Conservation (phyloP, 2,888 invertebrate genomes). For the Gymnosoma rotundatum region DNA sequence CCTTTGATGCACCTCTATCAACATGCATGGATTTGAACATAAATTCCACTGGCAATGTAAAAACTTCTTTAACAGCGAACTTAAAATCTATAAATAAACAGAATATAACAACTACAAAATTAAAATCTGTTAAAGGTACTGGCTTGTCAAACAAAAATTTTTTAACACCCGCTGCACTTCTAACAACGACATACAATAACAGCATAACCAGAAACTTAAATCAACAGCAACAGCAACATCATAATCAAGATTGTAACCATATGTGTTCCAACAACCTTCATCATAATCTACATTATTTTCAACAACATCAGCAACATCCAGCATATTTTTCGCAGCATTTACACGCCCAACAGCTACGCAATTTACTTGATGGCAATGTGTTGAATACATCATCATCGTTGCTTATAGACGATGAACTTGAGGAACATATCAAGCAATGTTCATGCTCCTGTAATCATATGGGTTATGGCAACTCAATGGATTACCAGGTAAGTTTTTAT, state of each 20-base stretch:
- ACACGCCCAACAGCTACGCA: background rate
- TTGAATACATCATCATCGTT: slow-evolving; percentile 68
- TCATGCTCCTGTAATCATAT: slow-evolving; percentile 96
- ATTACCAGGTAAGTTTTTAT: slow-evolving; percentile 87
- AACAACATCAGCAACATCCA: slow-evolving; percentile 11
- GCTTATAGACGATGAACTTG: slow-evolving; percentile 89
- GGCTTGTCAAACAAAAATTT: slow-evolving; percentile 38
- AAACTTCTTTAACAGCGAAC: slow-evolving; percentile 43
- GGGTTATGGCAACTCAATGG: slow-evolving; percentile 96
- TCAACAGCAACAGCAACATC: no score
- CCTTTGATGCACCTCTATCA: slow-evolving; percentile 14
- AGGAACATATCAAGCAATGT: slow-evolving; percentile 94
- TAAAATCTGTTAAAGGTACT: slow-evolving; percentile 35
- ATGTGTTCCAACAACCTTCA: slow-evolving; percentile 66
- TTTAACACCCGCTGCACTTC: slow-evolving; percentile 16
- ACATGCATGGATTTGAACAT: slow-evolving; percentile 61
- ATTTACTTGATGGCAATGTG: slow-evolving; percentile 43
- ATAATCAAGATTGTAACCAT: slow-evolving; percentile 23
- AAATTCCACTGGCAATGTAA: slow-evolving; percentile 46
- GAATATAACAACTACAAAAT: background rate
- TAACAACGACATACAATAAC: slow-evolving; percentile 32
- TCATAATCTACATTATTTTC: slow-evolving; percentile 70
- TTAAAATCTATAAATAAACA: slow-evolving; percentile 26
- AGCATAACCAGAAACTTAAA: slow-evolving; percentile 10
- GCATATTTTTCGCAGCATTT: slow-evolving; percentile 42